A percentile compares a stretch with the other conserved stretches of the same genome.
phyloP scores from a whole-genome alignment of 2,113 vertebrate genomes.

The Myxocyprinus asiaticus region DNA sequence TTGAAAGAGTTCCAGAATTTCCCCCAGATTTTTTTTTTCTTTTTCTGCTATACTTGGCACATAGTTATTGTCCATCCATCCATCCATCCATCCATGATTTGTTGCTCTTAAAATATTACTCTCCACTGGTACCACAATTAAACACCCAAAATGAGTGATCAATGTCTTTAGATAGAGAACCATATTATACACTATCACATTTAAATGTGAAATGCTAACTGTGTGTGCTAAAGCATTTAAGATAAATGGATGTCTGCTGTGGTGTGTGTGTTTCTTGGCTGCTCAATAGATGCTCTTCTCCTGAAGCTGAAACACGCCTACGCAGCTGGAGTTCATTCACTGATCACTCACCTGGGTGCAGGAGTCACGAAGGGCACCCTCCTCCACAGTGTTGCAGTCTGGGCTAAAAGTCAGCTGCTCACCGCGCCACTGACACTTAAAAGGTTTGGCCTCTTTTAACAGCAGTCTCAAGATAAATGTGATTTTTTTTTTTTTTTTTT shows the following conservation, averaged over 20 bases:
- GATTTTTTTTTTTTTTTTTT: too few relatives aligned
- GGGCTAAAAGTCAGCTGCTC: conserved; percentile 87
- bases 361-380: conserved; percentile 78
- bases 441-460: conserved; percentile 73
- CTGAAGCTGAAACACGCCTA: conserved; percentile 85
- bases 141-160: too few relatives aligned
- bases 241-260: too few relatives aligned
- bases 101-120: too few relatives aligned
- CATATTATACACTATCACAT: too few relatives aligned
- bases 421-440: conserved; percentile 76
- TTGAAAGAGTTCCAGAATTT: neutral
- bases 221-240: neutral
- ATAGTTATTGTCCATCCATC: too few relatives aligned
- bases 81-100: too few relatives aligned
- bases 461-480: too few relatives aligned
- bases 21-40: neutral
- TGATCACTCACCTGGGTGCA: conserved; percentile 75
- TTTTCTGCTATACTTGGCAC: too few relatives aligned
- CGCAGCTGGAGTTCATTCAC: conserved; percentile 79
- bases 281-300: conserved; percentile 78
- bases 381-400: conserved; percentile 80
- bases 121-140: too few relatives aligned
- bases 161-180: too few relatives aligned
- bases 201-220: too few relatives aligned
- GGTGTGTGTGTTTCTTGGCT: neutral